Percentiles rank a stretch among this genome's conserved stretches.
Conservation (phyloP, 2,113 vertebrate genomes). For the Callopanchax toddi region DNA sequence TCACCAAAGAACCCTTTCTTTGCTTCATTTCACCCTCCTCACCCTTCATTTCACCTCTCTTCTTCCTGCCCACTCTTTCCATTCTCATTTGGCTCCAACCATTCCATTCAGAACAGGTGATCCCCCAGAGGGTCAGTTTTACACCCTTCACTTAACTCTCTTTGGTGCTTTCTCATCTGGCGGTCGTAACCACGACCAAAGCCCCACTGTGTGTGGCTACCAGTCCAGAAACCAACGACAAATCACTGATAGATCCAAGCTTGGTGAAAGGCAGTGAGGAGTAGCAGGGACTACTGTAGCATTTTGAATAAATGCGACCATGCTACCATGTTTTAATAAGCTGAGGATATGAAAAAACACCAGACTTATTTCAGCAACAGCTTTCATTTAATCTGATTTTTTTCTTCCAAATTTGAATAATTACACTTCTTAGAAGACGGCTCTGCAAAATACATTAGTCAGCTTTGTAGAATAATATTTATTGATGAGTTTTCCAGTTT, state of each 20-base stretch:
- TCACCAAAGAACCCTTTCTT: conserved; percentile 37
- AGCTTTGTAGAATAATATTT: background rate
- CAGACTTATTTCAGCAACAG: too few relatives aligned
- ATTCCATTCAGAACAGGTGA: conserved; percentile 55
- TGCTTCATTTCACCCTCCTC: conserved; percentile 66
- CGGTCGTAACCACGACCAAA: conserved; percentile 22
- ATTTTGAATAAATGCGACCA: too few relatives aligned
- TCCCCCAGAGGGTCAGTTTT: conserved; percentile 51
- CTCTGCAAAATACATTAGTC: too few relatives aligned
- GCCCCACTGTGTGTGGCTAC: conserved; percentile 33
- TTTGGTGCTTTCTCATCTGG: conserved; percentile 25
- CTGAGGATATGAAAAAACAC: too few relatives aligned
- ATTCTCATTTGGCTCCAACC: conserved; percentile 22
- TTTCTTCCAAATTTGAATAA: too few relatives aligned
- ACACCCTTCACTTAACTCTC: conserved; percentile 54
- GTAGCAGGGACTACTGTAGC: too few relatives aligned
- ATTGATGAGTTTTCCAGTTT: background rate
- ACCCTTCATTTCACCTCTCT: conserved; percentile 59
- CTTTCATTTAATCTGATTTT: too few relatives aligned
- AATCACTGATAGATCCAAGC: conserved; percentile 18
- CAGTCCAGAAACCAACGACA: conserved; percentile 36
- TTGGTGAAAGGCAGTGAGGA: too few relatives aligned
- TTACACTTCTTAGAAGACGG: too few relatives aligned
- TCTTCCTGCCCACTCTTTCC: conserved; percentile 12
- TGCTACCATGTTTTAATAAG: too few relatives aligned